A percentile compares a stretch with the other conserved stretches of the same genome.
phyloP scores from a whole-genome alignment of 2,888 invertebrate species.

The Eledona agricola region DNA sequence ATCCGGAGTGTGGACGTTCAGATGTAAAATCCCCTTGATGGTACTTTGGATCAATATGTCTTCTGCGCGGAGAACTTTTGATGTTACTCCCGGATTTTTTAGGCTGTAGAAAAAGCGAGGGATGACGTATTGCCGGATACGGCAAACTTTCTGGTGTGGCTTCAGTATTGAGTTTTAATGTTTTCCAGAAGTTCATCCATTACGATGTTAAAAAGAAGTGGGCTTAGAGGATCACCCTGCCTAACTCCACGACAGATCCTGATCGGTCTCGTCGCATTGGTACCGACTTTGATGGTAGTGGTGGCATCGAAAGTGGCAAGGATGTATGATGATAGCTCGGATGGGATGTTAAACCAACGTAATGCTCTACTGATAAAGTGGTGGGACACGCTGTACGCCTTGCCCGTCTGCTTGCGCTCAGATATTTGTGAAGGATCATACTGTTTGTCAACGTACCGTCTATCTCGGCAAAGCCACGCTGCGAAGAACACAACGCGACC shows the following conservation, averaged over 20 bases:
- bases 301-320: constrained; percentile 1
- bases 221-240: constrained; percentile 57
- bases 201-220: constrained; percentile 22
- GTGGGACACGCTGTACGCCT: constrained; percentile 36
- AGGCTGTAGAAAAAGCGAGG: constrained; percentile 54
- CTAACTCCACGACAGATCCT: constrained; percentile 52
- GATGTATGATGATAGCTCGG: background rate
- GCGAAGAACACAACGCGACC: constrained; percentile 37
- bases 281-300: constrained; percentile 35
- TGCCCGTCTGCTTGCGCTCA: constrained; percentile 6
- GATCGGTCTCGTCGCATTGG: constrained; percentile 25
- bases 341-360: constrained; percentile 21
- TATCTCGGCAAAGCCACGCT: constrained; percentile 50
- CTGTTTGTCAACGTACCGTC: constrained; percentile 58
- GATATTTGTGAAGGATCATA: constrained; percentile 44
- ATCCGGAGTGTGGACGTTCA: constrained; percentile 16
- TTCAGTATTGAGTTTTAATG: constrained; percentile 45
- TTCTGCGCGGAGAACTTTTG: constrained; percentile 8
- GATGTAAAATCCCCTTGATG: constrained; percentile 4
- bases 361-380: constrained; percentile 37
- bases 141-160: constrained; percentile 57
- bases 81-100: constrained; percentile 47
- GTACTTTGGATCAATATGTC: constrained; percentile 8
- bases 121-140: constrained; percentile 52
- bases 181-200: constrained; percentile 35